Evolutionary conservation across 1,140 invertebrate genomes (phyloP).

Genomic region (Pissodes strobi): DNA sequence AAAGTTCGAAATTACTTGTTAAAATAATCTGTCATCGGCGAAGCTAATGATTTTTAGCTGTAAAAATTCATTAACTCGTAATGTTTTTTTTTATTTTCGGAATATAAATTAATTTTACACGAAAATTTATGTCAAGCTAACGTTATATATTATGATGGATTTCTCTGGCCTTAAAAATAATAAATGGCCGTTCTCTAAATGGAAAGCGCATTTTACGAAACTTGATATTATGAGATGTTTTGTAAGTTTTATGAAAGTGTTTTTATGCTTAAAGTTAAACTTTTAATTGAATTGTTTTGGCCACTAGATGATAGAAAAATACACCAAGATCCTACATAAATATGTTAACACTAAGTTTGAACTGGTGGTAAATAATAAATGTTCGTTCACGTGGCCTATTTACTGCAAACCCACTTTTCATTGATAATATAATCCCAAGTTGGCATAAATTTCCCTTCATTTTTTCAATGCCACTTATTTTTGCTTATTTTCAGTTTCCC

Average conservation of each 20-base stretch:
- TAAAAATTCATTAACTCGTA: conserved; percentile 13
- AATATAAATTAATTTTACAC: conserved; percentile 3
- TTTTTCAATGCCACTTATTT: no score
- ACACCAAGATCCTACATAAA: no score
- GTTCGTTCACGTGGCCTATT: no score
- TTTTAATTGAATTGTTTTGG: background rate
- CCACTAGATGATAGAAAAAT: background rate
- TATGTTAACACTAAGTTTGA: no score
- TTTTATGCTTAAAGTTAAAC: background rate
- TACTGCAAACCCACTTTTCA: no score
- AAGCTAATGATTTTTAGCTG: conserved; percentile 16
- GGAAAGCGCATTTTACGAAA: background rate
- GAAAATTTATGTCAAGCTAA: conserved; percentile 5
- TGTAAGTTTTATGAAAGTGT: no score
- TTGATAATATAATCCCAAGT: no score
- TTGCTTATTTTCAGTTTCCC: no score
- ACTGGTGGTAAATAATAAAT: no score
- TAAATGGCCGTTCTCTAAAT: background rate
- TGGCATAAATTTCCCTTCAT: no score
- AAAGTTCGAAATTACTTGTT: conserved; percentile 6
- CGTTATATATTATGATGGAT: conserved; percentile 12
- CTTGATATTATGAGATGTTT: no score
- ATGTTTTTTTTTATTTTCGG: conserved; percentile 15
- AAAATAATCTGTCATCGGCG: background rate
- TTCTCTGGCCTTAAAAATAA: background rate